These are phyloP conservation scores for Cancer borealis DNA, from an alignment of 2,888 invertebrate genomes.

Conservation along the genomic window DNA sequence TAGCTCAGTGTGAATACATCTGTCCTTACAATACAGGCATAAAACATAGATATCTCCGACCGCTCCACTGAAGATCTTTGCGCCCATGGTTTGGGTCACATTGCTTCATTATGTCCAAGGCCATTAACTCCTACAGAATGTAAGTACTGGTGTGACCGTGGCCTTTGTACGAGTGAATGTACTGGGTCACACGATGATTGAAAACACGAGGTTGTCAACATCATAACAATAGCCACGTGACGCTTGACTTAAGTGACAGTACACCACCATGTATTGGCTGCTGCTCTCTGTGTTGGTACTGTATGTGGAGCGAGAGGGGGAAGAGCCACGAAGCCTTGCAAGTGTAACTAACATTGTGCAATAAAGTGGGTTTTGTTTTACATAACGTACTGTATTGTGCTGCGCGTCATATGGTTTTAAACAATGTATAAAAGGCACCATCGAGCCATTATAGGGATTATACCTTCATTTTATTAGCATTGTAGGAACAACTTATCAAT, in stretches of 20 bases:
- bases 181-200: background rate
- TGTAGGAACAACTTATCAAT: background rate
- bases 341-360: background rate
- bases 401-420: background rate
- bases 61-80: background rate
- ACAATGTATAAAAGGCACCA: background rate
- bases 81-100: constrained; percentile 54
- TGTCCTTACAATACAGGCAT: background rate
- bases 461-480: background rate
- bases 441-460: background rate
- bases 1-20: background rate
- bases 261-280: background rate
- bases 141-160: constrained; percentile 55
- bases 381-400: background rate
- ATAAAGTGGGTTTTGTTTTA: background rate
- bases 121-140: constrained; percentile 70
- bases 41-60: background rate
- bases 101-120: constrained; percentile 66
- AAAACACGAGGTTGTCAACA: background rate
- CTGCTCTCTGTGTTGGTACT: background rate
- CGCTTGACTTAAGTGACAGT: background rate
- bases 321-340: background rate
- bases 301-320: background rate
- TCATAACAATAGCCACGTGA: constrained; percentile 30
- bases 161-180: background rate